A percentile compares a stretch with the other conserved stretches of the same genome.
Evolutionary conservation across 2,797 vertebrate genomes (phyloP).

Genomic region (Synanceia verrucosa): DNA sequence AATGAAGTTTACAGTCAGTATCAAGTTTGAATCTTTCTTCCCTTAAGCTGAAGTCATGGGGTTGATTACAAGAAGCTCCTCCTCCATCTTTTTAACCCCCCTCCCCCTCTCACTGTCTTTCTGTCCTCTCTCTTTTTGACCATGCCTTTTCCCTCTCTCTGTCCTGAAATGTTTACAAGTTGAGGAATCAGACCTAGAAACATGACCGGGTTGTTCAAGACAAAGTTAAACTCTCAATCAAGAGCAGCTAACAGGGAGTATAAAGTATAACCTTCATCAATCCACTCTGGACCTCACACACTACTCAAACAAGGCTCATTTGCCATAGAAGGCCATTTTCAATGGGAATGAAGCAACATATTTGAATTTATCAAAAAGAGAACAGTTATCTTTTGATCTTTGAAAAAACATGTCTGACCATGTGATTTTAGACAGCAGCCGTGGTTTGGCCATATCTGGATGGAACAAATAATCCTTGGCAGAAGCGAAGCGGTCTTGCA

Average conservation of each 20-base stretch:
- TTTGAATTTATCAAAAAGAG: constrained; percentile 25
- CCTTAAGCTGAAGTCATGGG: constrained; percentile 61
- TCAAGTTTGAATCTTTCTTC: constrained; percentile 30
- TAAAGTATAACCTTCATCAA: constrained; percentile 7
- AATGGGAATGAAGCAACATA: constrained; percentile 6
- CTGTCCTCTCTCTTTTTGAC: constrained; percentile 31
- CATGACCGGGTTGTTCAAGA: constrained; percentile 36
- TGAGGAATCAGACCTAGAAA: constrained; percentile 58
- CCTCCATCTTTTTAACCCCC: constrained; percentile 49
- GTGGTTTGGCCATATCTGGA: constrained; percentile 24
- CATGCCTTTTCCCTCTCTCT: constrained; percentile 31
- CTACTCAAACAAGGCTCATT: constrained; percentile 2
- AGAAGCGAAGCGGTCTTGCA: constrained; percentile 23
- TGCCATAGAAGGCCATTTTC: neutral
- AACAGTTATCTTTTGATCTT: constrained; percentile 9
- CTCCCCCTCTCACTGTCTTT: constrained; percentile 32
- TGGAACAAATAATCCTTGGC: constrained; percentile 35
- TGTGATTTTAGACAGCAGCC: constrained; percentile 33
- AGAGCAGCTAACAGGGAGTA: neutral
- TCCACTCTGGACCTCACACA: neutral
- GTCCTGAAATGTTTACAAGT: constrained; percentile 74
- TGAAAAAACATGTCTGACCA: constrained; percentile 18
- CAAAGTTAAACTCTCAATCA: constrained; percentile 36
- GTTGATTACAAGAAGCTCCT: constrained; percentile 68
- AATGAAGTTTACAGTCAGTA: constrained; percentile 9